Percentiles rank a stretch among this genome's conserved stretches.
phyloP scores from a whole-genome alignment of 2,113 vertebrate species.

The Sphyrna mokarran region DNA sequence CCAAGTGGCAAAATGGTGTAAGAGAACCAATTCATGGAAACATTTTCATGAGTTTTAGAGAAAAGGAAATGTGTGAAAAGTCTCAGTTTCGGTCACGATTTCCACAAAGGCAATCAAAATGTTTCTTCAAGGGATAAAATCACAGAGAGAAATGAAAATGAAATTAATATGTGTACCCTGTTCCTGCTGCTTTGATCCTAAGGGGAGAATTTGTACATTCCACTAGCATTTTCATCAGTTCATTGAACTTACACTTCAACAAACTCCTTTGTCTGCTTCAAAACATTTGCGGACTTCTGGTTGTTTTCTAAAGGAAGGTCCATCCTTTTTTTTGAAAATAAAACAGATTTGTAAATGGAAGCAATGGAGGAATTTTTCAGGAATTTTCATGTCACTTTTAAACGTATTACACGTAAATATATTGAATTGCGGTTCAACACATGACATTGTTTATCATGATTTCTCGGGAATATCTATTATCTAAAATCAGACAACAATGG shows the following conservation, averaged over 20 bases:
- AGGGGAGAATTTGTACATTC: not conserved
- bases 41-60: not conserved
- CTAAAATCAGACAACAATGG: not conserved
- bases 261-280: not conserved
- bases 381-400: not conserved
- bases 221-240: not conserved
- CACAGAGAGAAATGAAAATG: not conserved
- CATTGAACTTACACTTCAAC: not conserved
- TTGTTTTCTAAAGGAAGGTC: not conserved
- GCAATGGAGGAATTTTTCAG: not conserved
- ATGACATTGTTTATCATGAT: not conserved
- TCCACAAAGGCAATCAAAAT: not conserved
- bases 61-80: not conserved
- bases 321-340: not conserved
- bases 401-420: not conserved
- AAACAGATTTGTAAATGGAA: not conserved
- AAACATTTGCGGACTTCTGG: not conserved
- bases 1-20: not conserved
- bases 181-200: not conserved
- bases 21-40: not conserved
- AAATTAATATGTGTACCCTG: not conserved
- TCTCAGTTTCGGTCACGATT: not conserved
- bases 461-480: slow-evolving; percentile 21
- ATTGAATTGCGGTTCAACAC: not conserved
- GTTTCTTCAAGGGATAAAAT: not conserved